A percentile compares a stretch with the other conserved stretches of the same genome.
These are phyloP conservation scores for Thaumatotibia leucotreta DNA, from an alignment of 1,140 invertebrate genomes.

Conservation along the genomic window DNA sequence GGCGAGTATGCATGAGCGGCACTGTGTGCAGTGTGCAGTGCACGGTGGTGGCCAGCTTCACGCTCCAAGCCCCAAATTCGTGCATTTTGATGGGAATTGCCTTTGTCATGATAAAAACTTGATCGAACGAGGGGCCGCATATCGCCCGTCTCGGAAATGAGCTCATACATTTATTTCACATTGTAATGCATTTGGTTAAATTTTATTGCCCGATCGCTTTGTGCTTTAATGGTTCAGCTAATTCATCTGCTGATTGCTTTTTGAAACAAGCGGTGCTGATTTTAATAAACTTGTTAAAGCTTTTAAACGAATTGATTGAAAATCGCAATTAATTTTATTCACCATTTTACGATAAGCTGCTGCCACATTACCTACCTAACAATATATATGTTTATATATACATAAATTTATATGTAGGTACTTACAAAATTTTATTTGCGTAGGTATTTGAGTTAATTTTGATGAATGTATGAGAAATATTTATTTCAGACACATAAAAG, in stretches of 20 bases:
- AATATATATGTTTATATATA: too few relatives aligned
- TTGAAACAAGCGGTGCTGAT: background rate
- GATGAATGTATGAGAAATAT: too few relatives aligned
- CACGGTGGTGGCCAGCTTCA: constrained; percentile 22
- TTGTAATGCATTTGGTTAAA: constrained; percentile 51
- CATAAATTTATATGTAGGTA: too few relatives aligned
- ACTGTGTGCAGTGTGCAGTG: constrained; percentile 6
- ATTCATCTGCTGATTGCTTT: constrained; percentile 6
- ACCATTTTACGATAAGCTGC: background rate
- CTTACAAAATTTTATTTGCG: too few relatives aligned
- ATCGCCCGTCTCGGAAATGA: constrained; percentile 43
- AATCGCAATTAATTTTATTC: background rate
- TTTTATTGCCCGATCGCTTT: constrained; percentile 33
- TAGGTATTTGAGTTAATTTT: too few relatives aligned
- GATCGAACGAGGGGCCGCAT: constrained; percentile 32
- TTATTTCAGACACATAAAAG: too few relatives aligned
- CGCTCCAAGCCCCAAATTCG: constrained; percentile 38
- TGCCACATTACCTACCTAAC: too few relatives aligned
- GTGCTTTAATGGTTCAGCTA: background rate
- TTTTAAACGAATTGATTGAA: background rate
- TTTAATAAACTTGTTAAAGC: background rate
- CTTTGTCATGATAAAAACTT: constrained; percentile 55
- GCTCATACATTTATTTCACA: constrained; percentile 54
- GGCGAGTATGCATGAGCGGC: background rate
- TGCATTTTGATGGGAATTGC: constrained; percentile 56